phyloP scores from a whole-genome alignment of 2,113 vertebrate genomes.

The Neotragus pygmaeus region DNA sequence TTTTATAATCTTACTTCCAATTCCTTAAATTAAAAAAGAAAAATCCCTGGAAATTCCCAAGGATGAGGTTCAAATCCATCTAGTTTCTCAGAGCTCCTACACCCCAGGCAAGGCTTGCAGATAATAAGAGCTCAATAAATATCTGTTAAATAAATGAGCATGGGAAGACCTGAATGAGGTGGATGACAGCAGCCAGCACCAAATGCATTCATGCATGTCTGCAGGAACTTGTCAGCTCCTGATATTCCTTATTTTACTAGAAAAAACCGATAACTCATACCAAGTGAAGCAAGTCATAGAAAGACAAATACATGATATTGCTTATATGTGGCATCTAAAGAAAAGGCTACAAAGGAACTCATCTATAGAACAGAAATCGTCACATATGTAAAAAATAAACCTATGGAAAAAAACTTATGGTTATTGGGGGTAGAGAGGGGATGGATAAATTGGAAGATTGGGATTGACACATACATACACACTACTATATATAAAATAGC shows the following conservation, averaged over 20 bases:
- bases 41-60: not conserved
- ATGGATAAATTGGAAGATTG: not conserved
- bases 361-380: not conserved
- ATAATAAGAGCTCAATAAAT: not conserved
- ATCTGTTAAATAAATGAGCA: not conserved
- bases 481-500: not conserved
- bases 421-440: not conserved
- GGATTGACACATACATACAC: not conserved
- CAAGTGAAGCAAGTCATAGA: not conserved
- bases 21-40: not conserved
- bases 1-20: not conserved
- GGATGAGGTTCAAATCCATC: not conserved
- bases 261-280: not conserved
- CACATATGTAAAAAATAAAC: not conserved
- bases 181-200: not conserved
- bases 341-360: not conserved
- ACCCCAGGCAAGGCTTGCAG: not conserved
- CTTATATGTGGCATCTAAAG: not conserved
- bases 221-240: not conserved
- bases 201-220: not conserved
- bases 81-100: not conserved
- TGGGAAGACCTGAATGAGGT: not conserved
- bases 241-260: not conserved
- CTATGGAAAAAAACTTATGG: not conserved
- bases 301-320: not conserved